A percentile compares a stretch with the other conserved stretches of the same genome.
These are phyloP conservation scores for Neuroscelio doddi DNA, from an alignment of 2,888 invertebrate species.

Conservation along the genomic window DNA sequence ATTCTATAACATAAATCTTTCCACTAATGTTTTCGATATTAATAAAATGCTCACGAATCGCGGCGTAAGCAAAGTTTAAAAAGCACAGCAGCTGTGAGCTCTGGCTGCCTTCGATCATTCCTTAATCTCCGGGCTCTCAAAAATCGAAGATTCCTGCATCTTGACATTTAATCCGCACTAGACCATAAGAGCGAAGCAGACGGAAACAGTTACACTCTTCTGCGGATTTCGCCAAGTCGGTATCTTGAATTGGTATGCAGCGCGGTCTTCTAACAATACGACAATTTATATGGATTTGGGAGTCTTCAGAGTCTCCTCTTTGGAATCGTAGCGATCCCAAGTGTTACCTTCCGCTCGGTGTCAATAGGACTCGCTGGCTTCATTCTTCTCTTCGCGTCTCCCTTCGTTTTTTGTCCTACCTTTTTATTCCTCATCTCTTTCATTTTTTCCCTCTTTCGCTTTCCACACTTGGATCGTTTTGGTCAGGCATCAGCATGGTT, in stretches of 20 bases:
- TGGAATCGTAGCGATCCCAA: constrained; percentile 62
- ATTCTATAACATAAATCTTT: too few relatives aligned
- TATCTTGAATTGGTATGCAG: constrained; percentile 65
- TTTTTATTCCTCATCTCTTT: constrained; percentile 38
- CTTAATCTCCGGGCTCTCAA: constrained; percentile 23
- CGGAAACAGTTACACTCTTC: constrained; percentile 50
- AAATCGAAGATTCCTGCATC: constrained; percentile 29
- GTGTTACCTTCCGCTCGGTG: constrained; percentile 66
- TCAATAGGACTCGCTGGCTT: constrained; percentile 57
- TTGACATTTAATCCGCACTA: constrained; percentile 42
- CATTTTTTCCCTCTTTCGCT: constrained; percentile 36
- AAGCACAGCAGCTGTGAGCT: too few relatives aligned
- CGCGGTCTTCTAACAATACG: constrained; percentile 63
- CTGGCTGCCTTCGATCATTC: too few relatives aligned
- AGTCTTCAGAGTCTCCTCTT: constrained; percentile 63
- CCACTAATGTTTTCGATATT: too few relatives aligned
- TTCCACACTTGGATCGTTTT: constrained; percentile 51
- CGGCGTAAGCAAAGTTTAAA: too few relatives aligned
- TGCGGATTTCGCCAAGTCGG: constrained; percentile 54
- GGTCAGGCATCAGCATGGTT: constrained; percentile 62
- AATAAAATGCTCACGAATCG: too few relatives aligned
- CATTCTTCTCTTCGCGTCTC: constrained; percentile 31
- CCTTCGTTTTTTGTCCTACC: constrained; percentile 33
- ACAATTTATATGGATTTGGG: constrained; percentile 70
- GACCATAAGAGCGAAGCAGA: constrained; percentile 38